Evolutionary conservation across 2,888 invertebrate genomes (phyloP).

Genomic region (Creontiades dilutus): DNA sequence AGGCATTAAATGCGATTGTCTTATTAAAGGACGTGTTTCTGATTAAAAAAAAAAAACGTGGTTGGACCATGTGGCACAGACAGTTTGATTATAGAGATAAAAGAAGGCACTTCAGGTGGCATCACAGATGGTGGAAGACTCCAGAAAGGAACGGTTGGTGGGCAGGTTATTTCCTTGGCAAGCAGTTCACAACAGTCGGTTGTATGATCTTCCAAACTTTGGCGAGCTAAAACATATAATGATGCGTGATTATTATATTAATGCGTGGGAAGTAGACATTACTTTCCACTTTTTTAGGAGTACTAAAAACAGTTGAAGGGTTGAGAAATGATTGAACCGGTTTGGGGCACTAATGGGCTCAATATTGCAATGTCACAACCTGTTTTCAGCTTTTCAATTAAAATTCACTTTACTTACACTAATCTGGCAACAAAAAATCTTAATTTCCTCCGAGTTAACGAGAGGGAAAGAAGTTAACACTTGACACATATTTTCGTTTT

Average conservation of each 20-base stretch:
- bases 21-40: background rate
- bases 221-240: slow-evolving; percentile 79
- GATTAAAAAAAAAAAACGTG: background rate
- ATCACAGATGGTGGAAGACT: slow-evolving; percentile 47
- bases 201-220: slow-evolving; percentile 81
- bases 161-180: slow-evolving; percentile 77
- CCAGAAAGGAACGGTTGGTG: background rate
- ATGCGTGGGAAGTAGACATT: too few relatives aligned
- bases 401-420: too few relatives aligned
- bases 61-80: slow-evolving; percentile 16
- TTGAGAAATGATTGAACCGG: too few relatives aligned
- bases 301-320: too few relatives aligned
- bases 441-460: too few relatives aligned
- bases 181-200: slow-evolving; percentile 80
- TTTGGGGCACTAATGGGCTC: too few relatives aligned
- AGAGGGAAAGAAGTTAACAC: too few relatives aligned
- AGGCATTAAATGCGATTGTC: background rate
- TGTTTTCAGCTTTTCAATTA: too few relatives aligned
- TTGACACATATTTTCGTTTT: too few relatives aligned
- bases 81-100: background rate
- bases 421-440: too few relatives aligned
- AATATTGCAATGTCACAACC: too few relatives aligned
- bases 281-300: too few relatives aligned
- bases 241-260: background rate
- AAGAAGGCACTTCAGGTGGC: slow-evolving; percentile 16